Conservation (phyloP, 1,140 invertebrate genomes). For the Acarapis woodi region DNA sequence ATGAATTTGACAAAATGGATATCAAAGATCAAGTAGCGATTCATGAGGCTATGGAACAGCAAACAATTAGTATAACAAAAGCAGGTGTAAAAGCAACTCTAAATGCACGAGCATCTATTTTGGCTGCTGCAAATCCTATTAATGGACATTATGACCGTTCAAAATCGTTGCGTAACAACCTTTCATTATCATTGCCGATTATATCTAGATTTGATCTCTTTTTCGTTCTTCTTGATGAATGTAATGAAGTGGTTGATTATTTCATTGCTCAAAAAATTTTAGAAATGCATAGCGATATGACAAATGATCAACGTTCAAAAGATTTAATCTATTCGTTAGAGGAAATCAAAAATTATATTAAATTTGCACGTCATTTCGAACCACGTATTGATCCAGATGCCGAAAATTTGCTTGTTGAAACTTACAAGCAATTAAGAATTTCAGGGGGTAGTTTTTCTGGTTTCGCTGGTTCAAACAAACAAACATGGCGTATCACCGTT, state of each 20-base stretch:
- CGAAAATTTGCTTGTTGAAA: conserved; percentile 47
- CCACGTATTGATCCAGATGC: conserved; percentile 49
- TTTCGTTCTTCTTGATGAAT: conserved; percentile 88
- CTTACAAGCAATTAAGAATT: conserved; percentile 59
- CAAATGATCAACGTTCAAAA: conserved; percentile 18
- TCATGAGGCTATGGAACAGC: conserved; percentile 99
- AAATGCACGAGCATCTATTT: conserved; percentile 86
- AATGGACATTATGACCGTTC: conserved; percentile 77
- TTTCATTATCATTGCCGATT: conserved; percentile 72
- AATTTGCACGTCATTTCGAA: conserved; percentile 85
- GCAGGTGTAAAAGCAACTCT: conserved; percentile 85
- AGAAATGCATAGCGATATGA: conserved; percentile 58
- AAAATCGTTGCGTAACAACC: conserved; percentile 82
- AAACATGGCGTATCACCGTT: conserved; percentile 87
- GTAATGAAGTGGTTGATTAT: conserved; percentile 76
- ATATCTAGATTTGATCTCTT: conserved; percentile 98
- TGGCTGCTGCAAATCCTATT: conserved; percentile 92
- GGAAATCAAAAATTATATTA: conserved; percentile 73
- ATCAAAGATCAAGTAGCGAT: conserved; percentile 87
- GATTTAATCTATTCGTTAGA: conserved; percentile 38
- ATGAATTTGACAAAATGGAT: conserved; percentile 99
- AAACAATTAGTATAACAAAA: conserved; percentile 95
- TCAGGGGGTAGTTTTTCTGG: conserved; percentile 24
- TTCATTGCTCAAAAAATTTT: conserved; percentile 86
- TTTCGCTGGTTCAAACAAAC: conserved; percentile 30